Evolutionary conservation across 2,888 invertebrate species (phyloP), one percentile per base, ranked within the genome.

Genomic region (Eupeodes luniger): DNA sequence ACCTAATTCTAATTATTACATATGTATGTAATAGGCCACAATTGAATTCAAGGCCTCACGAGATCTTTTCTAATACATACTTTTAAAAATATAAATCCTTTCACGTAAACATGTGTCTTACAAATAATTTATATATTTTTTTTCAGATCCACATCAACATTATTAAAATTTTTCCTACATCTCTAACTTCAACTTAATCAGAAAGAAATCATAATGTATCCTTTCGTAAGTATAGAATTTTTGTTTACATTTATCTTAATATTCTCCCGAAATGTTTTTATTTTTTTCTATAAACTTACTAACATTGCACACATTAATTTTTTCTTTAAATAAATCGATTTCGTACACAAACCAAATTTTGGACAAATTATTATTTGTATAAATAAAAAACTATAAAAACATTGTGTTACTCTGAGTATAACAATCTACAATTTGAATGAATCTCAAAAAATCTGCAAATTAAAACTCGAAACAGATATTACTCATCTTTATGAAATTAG

Each of bases 221-320:
- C 91, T 89, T 91, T 91, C 70, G 91, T 91, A 91, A 91, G 91
- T 91, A 89, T 7, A 27, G 9, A 51, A 55, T 57, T 47, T 4
- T 66, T 51, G 61, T 36, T 51, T 62, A 11, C 19, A 1, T 66
- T 40, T 40, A 40, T 40, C 1, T 40, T 40, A 5, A 40, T 40
- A 40, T 27, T 27, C 27, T 27, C 3, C 27, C 27, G 3, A 27
- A 27, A 3, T 5, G 40, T 40, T 40, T 40, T 4, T 27, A 3
- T 5, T 40, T 40, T 40, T 40, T 59, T 27, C 14, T 7, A 49
- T 80, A 11, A n/a, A 34, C 57, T 36, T 78, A 80, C 89, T 84
- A 78, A 79, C 84, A 53, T 57, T 40, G 66, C 19, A 80, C 40
- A 51, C 4, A 27, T 47, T 34, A 40, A 10, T 47, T 78, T 70